Conservation (phyloP, 2,888 invertebrate species). For the Antitype chi region DNA sequence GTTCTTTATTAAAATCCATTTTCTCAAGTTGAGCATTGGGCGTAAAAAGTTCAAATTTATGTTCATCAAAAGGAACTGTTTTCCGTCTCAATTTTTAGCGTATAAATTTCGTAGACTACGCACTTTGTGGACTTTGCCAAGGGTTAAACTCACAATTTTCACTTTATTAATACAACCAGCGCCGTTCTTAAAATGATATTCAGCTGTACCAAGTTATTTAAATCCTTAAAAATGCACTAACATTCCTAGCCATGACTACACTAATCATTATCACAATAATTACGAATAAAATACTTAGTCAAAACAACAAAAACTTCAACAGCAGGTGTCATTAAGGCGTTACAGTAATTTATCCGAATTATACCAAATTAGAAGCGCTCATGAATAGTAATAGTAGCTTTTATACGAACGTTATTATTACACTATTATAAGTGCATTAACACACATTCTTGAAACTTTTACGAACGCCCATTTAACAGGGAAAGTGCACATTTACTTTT, state of each 20-base stretch:
- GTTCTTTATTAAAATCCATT: neutral
- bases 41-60: neutral
- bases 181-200: neutral
- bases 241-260: neutral
- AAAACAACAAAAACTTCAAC: slow-evolving; percentile 48
- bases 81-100: neutral
- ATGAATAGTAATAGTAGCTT: slow-evolving; percentile 62
- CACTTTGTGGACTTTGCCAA: neutral
- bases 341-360: slow-evolving; percentile 61
- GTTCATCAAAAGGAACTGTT: neutral
- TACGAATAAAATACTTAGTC: slow-evolving; percentile 20
- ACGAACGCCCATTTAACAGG: slow-evolving; percentile 53
- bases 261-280: slow-evolving; percentile 15
- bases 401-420: slow-evolving; percentile 62
- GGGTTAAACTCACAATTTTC: neutral
- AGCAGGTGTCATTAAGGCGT: slow-evolving; percentile 51
- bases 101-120: neutral
- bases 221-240: neutral
- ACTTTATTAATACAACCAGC: neutral
- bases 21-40: neutral
- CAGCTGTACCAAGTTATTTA: neutral
- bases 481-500: slow-evolving; percentile 65
- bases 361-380: slow-evolving; percentile 60
- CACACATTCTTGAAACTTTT: slow-evolving; percentile 62
- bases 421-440: slow-evolving; percentile 64